Evolutionary conservation across 2,113 vertebrate species (phyloP).

Genomic region (Beaufortia kweichowensis): DNA sequence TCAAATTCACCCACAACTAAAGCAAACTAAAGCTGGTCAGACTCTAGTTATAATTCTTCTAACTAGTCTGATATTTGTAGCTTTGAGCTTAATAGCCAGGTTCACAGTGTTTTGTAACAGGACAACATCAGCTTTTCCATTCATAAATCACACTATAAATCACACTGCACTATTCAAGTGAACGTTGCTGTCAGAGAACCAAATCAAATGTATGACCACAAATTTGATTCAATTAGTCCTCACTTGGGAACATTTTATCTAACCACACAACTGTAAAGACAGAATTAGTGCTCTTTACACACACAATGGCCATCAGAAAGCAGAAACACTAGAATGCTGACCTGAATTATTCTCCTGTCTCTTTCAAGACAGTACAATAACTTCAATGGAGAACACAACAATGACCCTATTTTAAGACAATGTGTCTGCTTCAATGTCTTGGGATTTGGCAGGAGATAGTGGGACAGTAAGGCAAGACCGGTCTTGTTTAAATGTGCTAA

Average conservation of each 20-base stretch:
- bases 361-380: conserved; percentile 9
- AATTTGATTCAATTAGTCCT: conserved; percentile 8
- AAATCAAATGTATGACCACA: conserved; percentile 7
- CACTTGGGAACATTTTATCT: conserved; percentile 6
- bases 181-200: not conserved
- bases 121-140: not conserved
- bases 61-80: not conserved
- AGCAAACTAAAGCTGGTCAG: not conserved
- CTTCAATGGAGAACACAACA: not conserved
- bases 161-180: not conserved
- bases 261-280: conserved; percentile 4
- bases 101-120: not conserved
- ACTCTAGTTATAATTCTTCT: not conserved
- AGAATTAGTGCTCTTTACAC: conserved; percentile 5
- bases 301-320: conserved; percentile 7
- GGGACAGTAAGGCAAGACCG: not conserved
- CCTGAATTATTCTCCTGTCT: conserved; percentile 8
- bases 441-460: not conserved
- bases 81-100: not conserved
- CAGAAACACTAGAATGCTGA: conserved; percentile 16
- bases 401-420: conserved; percentile 18
- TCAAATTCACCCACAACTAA: not conserved
- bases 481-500: not conserved
- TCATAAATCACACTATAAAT: not conserved
- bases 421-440: conserved; percentile 9